Evolutionary conservation across 2,113 vertebrate species (phyloP).

Genomic region (Pseudonaja textilis): DNA sequence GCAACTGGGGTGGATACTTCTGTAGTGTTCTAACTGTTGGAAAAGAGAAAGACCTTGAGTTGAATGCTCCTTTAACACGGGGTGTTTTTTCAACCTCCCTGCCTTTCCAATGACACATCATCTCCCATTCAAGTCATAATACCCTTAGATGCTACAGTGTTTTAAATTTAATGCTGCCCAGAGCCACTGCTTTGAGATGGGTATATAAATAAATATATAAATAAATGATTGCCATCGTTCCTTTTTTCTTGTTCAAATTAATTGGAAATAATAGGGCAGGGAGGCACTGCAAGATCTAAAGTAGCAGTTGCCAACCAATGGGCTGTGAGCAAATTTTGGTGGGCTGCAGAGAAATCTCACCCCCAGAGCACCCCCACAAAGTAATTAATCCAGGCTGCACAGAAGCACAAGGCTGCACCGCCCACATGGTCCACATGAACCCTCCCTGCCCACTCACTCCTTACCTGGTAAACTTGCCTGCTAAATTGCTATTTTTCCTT

Average conservation of each 20-base stretch:
- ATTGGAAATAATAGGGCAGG: not conserved
- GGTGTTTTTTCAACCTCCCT: not conserved
- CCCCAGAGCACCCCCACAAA: too few species aligned
- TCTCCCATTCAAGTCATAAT: not conserved
- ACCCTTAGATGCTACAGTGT: not conserved
- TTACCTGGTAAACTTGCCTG: too few species aligned
- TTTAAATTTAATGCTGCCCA: not conserved
- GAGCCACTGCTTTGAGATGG: not conserved
- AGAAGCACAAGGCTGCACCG: too few species aligned
- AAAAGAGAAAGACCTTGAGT: not conserved
- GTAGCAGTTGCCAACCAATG: not conserved
- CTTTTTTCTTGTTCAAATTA: not conserved
- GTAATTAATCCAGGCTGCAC: too few species aligned
- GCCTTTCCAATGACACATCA: not conserved
- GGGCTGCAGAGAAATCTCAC: too few species aligned
- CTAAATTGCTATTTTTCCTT: too few species aligned
- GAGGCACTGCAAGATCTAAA: not conserved
- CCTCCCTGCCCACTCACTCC: too few species aligned
- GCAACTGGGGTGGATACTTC: not conserved
- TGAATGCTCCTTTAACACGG: not conserved
- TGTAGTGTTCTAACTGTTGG: not conserved
- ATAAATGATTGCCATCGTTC: not conserved
- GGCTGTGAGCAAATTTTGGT: too few species aligned
- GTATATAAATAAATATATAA: not conserved
- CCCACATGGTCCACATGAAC: too few species aligned